Base-by-base conservation (phyloP, 2,797 vertebrate species). In the Petrocephalus schoutedeni region DNA sequence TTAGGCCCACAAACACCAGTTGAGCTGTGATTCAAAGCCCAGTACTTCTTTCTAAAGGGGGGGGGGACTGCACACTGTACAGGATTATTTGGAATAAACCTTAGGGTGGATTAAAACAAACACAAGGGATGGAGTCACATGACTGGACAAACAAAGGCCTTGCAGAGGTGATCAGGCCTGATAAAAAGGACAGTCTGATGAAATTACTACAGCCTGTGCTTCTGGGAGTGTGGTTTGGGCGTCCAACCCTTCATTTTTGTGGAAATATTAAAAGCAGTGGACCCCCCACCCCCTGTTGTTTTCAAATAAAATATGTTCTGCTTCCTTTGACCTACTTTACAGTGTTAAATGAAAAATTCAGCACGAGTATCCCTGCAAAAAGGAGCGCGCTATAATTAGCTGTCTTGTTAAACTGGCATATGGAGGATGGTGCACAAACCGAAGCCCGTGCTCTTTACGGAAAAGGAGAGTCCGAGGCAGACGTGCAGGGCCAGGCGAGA, bases 271-370 rank as follows among this genome's bases (percentile, higher is more conserved):
- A 64, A 61, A 80, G 45, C 54, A 87, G 58, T 82, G 28, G n/a
- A 23, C 56, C 21, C 58, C 67, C 71, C 53, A 82, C 32, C 28
- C 71, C 28, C 9, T 45, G 32, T 64, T 56, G 28, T 67, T 61
- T 71, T 32, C 36, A 14, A 53, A 67, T 3, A n/a, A 14, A 87
- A 83, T 51, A 49, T 32, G 49, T 0, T 58, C 86, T 9, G 54
- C 53, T 74, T 74, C 59, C 88, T 61, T 54, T 89, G 87, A 84
- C 89, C 87, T 49, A 89, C 89, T 89, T 89, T 88, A 28, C 86
- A 21, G n/a, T 84, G 86, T 74, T 84, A 59, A 83, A 84, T 87
- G 74, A 89, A 89, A 85, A 19, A 87, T 85, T 87, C 77, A 85
- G 59, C 12, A 19, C 74, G 54, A 85, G 7, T 64, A 84, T 59